Percentiles rank a stretch among this genome's conserved stretches.
Evolutionary conservation across 2,888 invertebrate genomes (phyloP).

Genomic region (Luperina testacea): DNA sequence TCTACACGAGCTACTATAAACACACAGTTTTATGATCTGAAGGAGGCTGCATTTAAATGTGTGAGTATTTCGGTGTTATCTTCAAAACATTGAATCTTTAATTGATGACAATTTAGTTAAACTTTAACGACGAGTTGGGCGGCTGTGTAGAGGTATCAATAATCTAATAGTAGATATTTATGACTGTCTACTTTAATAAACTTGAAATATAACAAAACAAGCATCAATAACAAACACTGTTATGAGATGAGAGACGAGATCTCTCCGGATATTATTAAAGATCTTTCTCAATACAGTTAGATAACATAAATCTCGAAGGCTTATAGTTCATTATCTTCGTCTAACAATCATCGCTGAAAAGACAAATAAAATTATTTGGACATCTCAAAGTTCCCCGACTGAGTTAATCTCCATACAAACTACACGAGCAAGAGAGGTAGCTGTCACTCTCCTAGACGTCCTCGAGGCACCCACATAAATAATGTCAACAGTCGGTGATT

Average conservation of each 20-base stretch:
- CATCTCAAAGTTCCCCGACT: constrained; percentile 51
- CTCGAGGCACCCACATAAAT: constrained; percentile 80
- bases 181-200: constrained; percentile 22
- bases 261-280: constrained; percentile 2
- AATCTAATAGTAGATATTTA: constrained; percentile 36
- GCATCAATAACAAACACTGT: not conserved
- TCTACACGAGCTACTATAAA: constrained; percentile 75
- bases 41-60: constrained; percentile 57
- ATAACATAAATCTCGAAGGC: constrained; percentile 26
- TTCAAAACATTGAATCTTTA: constrained; percentile 58
- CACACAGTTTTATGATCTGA: constrained; percentile 70
- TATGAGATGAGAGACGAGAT: constrained; percentile 3
- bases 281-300: constrained; percentile 28
- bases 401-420: constrained; percentile 68
- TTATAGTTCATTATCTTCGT: constrained; percentile 37
- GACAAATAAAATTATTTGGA: constrained; percentile 49
- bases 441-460: constrained; percentile 76
- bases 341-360: constrained; percentile 35
- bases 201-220: constrained; percentile 28
- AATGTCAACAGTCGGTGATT: constrained; percentile 80
- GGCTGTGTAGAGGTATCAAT: constrained; percentile 38
- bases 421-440: constrained; percentile 70
- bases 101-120: constrained; percentile 59
- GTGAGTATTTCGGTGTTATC: constrained; percentile 61
- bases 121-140: constrained; percentile 51